phyloP scores from a whole-genome alignment of 1,140 invertebrate species.

The Lepidotrigona ventralis region DNA sequence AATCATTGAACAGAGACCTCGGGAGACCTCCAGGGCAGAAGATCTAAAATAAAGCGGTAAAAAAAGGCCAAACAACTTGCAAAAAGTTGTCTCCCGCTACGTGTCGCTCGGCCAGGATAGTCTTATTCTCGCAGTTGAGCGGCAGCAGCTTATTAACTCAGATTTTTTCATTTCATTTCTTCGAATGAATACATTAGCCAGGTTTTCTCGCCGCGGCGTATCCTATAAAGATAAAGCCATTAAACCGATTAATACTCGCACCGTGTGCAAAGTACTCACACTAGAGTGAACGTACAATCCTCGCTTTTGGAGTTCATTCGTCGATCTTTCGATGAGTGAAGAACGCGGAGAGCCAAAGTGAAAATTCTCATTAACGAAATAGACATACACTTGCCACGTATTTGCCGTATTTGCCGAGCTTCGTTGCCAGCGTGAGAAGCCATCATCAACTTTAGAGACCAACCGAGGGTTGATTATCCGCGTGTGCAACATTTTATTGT shows the following conservation, averaged over 20 bases:
- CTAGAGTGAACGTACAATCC: neutral
- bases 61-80: neutral
- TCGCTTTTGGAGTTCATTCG: neutral
- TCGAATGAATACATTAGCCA: neutral
- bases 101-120: neutral
- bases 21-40: neutral
- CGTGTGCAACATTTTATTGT: neutral
- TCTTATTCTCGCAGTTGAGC: neutral
- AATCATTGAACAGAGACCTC: no score
- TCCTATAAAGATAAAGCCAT: neutral
- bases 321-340: no score
- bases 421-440: neutral
- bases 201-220: neutral
- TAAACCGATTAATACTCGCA: neutral
- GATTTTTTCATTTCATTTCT: slow-evolving; percentile 13
- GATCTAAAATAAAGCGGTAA: neutral
- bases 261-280: neutral
- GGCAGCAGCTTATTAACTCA: neutral
- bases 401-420: neutral
- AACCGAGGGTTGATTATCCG: neutral
- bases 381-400: neutral
- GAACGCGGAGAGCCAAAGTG: neutral
- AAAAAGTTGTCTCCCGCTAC: no score
- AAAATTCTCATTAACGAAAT: neutral
- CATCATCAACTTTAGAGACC: neutral